These are phyloP conservation scores for Ahaetulla prasina DNA, from an alignment of 2,113 vertebrate genomes.

Conservation along the genomic window DNA sequence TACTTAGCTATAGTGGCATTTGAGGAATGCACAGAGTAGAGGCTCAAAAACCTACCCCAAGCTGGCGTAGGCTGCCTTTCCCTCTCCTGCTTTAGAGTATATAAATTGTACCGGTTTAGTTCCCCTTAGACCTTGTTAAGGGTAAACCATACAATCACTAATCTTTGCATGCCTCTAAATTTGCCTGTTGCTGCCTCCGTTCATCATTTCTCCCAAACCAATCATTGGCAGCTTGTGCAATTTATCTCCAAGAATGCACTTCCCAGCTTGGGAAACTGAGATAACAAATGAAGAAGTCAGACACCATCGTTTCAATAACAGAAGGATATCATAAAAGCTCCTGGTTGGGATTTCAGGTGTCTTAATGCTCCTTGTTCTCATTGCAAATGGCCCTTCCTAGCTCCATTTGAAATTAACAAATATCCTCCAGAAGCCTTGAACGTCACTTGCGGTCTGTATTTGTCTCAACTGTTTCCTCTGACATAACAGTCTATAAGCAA, in stretches of 20 bases:
- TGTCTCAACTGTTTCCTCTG: background rate
- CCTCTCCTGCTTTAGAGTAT: background rate
- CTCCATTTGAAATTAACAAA: background rate
- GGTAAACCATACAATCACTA: background rate
- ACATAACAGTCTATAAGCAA: background rate
- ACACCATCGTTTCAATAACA: background rate
- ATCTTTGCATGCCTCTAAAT: background rate
- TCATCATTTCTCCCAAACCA: slow-evolving; percentile 2
- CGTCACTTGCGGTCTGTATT: background rate
- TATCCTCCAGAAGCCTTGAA: background rate
- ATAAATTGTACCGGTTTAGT: background rate
- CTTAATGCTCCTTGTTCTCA: background rate
- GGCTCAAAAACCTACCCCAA: background rate
- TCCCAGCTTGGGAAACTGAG: background rate
- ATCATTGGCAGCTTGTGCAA: background rate
- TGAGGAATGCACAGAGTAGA: background rate
- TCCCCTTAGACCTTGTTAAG: slow-evolving; percentile 1
- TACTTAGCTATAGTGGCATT: background rate
- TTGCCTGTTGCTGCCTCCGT: background rate
- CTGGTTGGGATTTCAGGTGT: background rate
- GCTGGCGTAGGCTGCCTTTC: rapidly evolving
- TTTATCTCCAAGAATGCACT: background rate
- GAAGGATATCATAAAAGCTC: background rate
- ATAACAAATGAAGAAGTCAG: background rate
- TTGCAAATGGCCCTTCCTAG: background rate